Base-by-base conservation (phyloP, 2,888 invertebrate genomes). In the Nemurella pictetii region DNA sequence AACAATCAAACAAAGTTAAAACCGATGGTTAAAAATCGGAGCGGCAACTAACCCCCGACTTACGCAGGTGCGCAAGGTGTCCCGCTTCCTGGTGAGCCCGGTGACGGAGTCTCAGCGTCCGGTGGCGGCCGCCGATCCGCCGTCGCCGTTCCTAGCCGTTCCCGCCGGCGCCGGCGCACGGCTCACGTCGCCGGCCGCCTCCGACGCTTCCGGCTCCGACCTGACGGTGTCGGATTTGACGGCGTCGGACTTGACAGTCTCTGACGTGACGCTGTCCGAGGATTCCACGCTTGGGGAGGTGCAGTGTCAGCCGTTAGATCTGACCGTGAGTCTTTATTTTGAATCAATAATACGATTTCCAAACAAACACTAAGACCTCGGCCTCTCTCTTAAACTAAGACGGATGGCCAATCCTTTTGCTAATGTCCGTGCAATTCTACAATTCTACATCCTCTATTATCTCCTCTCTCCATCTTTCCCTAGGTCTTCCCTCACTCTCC, bases 81-180 rank as follows among this genome's bases (percentile, higher is more conserved):
- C 96, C 35, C 91, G 96, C 85, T 96, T 96, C 90, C 92, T 96
- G 89, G 96, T 96, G 87, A 96, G 96, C 89, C 96, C 96, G 28
- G 96, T 96, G 0, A 92, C 85, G 29, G 81, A 86, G 9, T 85
- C 86, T 77, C 83, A 85, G 4, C 81, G 84, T 35, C 77, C 20
- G 12, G 80, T 75, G 90, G 90, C 75, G 91, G 90, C 86, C 89
- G 90, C 85, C 89, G 90, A 86, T 89, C 90, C 85, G 89, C 88
- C 0, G 84, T 85, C 77, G n/a, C 25, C 29, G 26, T 26, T 25
- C 80, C 25, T 36, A 35, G 35, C 35, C 4, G 30, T n/a, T n/a
- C 29, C 77, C 26, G n/a, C 72, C 55, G 82, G 5, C 5, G 35
- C 35, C 35, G 35, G 35, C 35, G 55, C 55, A 74, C 74, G 25